These are phyloP conservation scores for Tinamus guttatus DNA, from an alignment of 2,113 vertebrate species.

Conservation along the genomic window DNA sequence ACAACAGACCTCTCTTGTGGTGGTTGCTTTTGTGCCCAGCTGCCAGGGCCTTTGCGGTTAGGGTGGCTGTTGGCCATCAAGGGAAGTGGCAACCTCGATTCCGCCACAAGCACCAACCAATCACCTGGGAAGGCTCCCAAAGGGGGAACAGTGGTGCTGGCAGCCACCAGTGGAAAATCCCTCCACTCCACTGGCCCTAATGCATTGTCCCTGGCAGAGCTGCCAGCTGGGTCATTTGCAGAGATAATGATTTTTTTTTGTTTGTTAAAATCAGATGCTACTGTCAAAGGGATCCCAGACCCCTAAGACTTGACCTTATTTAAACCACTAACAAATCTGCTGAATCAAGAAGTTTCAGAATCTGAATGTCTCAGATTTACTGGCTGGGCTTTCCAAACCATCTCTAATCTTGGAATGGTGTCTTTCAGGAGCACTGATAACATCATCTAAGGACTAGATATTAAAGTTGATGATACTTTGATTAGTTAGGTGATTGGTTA, in stretches of 20 bases:
- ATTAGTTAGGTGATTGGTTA: constrained; percentile 36
- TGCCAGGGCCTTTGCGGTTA: background rate
- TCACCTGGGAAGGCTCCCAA: background rate
- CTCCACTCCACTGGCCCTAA: background rate
- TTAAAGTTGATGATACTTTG: constrained; percentile 19
- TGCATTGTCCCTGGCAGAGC: fast-evolving
- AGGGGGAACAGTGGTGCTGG: fast-evolving
- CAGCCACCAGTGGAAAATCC: background rate
- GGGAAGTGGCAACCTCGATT: fast-evolving
- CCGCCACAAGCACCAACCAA: background rate
- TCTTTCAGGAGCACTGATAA: background rate
- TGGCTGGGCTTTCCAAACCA: background rate
- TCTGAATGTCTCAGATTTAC: background rate
- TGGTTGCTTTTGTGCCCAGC: background rate
- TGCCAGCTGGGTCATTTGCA: background rate
- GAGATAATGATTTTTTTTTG: background rate
- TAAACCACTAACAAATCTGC: background rate
- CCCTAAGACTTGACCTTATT: background rate
- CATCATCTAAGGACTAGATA: background rate
- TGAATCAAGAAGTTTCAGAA: constrained; percentile 42
- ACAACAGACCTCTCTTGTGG: fast-evolving
- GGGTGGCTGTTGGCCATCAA: background rate
- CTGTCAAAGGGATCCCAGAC: background rate
- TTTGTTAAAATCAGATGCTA: background rate
- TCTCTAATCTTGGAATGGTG: background rate